These are phyloP conservation scores for Orius insidiosus DNA, from an alignment of 1,140 invertebrate species.

Conservation along the genomic window DNA sequence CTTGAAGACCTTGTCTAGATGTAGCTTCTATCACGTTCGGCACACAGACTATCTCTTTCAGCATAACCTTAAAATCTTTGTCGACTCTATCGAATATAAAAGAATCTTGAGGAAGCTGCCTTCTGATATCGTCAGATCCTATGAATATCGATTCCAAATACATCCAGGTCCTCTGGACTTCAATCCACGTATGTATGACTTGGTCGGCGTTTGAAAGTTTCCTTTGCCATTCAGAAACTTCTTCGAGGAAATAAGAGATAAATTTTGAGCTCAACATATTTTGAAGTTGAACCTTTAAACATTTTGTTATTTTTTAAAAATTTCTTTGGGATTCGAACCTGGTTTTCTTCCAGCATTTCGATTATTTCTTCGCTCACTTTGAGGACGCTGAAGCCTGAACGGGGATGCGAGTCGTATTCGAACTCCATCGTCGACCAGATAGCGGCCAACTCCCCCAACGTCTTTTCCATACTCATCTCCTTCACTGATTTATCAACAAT, in stretches of 20 bases:
- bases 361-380: slow-evolving; percentile 74
- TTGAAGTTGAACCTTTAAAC: slow-evolving; percentile 51
- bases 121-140: slow-evolving; percentile 84
- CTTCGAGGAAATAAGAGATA: slow-evolving; percentile 66
- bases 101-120: slow-evolving; percentile 80
- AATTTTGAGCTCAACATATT: slow-evolving; percentile 88
- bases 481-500: slow-evolving; percentile 92
- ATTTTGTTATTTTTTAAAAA: too few relatives aligned
- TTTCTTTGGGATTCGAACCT: slow-evolving; percentile 38
- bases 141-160: slow-evolving; percentile 93
- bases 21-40: slow-evolving; percentile 73
- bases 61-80: slow-evolving; percentile 62
- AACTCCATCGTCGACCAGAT: slow-evolving; percentile 76
- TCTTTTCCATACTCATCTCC: slow-evolving; percentile 92
- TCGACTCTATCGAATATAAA: slow-evolving; percentile 79
- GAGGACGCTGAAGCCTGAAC: slow-evolving; percentile 59
- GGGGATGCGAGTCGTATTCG: slow-evolving; percentile 57
- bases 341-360: slow-evolving; percentile 85
- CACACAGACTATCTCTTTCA: slow-evolving; percentile 37
- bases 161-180: slow-evolving; percentile 86
- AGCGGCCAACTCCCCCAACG: slow-evolving; percentile 61
- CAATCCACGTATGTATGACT: slow-evolving; percentile 70
- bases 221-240: slow-evolving; percentile 75
- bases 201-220: slow-evolving; percentile 77
- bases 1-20: slow-evolving; percentile 53